A percentile compares a stretch with the other conserved stretches of the same genome.
Evolutionary conservation across 2,888 invertebrate species (phyloP).

Genomic region (Sphaeridia pumilis): DNA sequence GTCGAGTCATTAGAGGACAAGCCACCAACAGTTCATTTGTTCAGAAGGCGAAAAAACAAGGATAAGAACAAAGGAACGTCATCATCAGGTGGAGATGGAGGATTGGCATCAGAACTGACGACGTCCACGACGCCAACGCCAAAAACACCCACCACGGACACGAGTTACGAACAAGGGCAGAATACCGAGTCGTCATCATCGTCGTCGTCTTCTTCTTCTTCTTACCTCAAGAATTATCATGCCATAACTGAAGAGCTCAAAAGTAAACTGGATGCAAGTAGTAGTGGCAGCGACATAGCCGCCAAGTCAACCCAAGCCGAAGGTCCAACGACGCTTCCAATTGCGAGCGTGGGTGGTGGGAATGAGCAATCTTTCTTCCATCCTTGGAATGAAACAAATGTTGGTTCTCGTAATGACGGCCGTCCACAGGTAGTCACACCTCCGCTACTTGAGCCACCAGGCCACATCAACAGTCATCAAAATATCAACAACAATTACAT

Average conservation of each 20-base stretch:
- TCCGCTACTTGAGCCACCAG: neutral
- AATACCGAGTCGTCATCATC: neutral
- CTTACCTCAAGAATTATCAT: conserved; percentile 2
- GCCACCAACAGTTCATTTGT: conserved; percentile 71
- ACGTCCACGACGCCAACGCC: neutral
- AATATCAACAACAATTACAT: neutral
- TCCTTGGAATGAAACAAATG: neutral
- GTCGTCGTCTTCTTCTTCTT: too few relatives aligned
- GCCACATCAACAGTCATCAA: neutral
- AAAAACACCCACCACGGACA: neutral
- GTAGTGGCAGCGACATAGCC: neutral
- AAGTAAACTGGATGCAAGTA: neutral
- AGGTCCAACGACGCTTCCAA: conserved; percentile 5
- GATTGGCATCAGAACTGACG: neutral
- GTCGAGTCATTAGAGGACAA: conserved; percentile 80
- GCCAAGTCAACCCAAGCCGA: neutral
- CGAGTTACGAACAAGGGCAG: neutral
- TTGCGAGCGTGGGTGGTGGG: conserved; percentile 7
- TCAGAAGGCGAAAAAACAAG: conserved; percentile 45
- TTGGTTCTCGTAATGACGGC: neutral
- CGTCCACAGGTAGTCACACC: conserved; percentile 2
- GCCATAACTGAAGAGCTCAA: neutral
- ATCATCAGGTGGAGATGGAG: neutral
- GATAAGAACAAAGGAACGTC: conserved; percentile 17
- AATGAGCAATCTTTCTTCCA: conserved; percentile 1